Base-by-base conservation (phyloP, 2,113 vertebrate genomes). In the Ictalurus punctatus region DNA sequence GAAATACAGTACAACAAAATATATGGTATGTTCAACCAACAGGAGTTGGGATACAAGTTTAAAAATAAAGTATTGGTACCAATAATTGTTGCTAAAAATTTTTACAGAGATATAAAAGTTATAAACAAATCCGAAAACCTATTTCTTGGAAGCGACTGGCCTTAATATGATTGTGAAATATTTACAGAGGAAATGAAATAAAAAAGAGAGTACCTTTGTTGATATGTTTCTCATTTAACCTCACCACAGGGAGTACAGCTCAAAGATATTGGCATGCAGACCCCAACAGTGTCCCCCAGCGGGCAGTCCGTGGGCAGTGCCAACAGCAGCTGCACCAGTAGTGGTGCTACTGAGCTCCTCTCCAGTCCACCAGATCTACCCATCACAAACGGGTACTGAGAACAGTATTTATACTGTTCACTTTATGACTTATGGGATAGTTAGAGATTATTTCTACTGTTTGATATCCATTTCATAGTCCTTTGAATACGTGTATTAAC, bases 231-330 rank as follows among this genome's bases (percentile, higher is more conserved):
- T 78, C 63, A 23, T 83, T 83, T 79, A 56, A 54, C 63, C 44
- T 83, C n/a, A 44, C 81, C 90, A 69, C 94, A 98, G 97, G 97
- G 97, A 73, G 97, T 97, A 59, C 94, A 96, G 91, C 95, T 97
- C 74, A 96, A 96, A 94, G 96, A 96, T 92, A 96, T 97, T 44
- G 96, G 96, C 89, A 95, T 97, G 90, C 97, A 95, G 95, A 96
- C 96, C 91, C 97, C 96, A 78, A 97, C 96, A 67, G 96, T 95
- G 83, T 98, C 97, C 23, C 97, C 97, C 91, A 96, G 97, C 93
- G 94, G 96, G 92, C 97, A 97, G 93, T 97, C 97, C 84, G 97
- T 96, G 93, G 97, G 96, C 92, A 98, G 97, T 90, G 95, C 96
- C 93, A 97, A 96, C 91, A 95, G 95, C 54, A 91, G 86, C 86